Evolutionary conservation across 1,140 invertebrate species (phyloP).

Genomic region (Drosophila nasuta): DNA sequence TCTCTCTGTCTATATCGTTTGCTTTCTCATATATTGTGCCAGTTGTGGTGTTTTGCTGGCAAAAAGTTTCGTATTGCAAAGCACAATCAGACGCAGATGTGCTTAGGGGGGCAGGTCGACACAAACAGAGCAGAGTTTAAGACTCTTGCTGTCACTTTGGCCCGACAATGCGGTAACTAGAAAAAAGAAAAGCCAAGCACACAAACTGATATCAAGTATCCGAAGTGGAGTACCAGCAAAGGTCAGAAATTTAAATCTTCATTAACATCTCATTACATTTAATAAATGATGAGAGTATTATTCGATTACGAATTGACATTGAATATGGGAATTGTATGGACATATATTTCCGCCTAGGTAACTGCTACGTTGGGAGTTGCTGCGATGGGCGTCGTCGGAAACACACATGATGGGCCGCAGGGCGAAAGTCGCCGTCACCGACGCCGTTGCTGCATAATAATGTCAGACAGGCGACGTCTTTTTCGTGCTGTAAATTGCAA

Average conservation of each 20-base stretch:
- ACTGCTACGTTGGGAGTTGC: background rate
- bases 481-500: conserved; percentile 78
- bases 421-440: conserved; percentile 75
- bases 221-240: background rate
- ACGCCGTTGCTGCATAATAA: conserved; percentile 79
- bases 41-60: conserved; percentile 46
- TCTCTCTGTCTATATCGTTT: conserved; percentile 8
- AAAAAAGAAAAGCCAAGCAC: conserved; percentile 29
- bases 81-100: conserved; percentile 77
- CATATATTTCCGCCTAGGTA: background rate
- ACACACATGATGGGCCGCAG: conserved; percentile 59
- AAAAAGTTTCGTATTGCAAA: conserved; percentile 73
- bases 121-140: conserved; percentile 57
- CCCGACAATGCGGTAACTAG: conserved; percentile 25
- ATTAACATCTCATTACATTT: too few species aligned
- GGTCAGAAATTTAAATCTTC: too few species aligned
- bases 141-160: conserved; percentile 51
- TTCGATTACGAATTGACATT: too few species aligned
- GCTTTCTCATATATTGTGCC: conserved; percentile 32
- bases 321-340: too few species aligned
- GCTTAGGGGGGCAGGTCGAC: conserved; percentile 48
- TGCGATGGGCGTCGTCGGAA: conserved; percentile 49
- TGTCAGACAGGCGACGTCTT: conserved; percentile 81
- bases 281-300: too few species aligned
- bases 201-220: conserved; percentile 18